A percentile compares a stretch with the other conserved stretches of the same genome.
Conservation (phyloP, 2,888 invertebrate species). For the Agrilus cyanescens region DNA sequence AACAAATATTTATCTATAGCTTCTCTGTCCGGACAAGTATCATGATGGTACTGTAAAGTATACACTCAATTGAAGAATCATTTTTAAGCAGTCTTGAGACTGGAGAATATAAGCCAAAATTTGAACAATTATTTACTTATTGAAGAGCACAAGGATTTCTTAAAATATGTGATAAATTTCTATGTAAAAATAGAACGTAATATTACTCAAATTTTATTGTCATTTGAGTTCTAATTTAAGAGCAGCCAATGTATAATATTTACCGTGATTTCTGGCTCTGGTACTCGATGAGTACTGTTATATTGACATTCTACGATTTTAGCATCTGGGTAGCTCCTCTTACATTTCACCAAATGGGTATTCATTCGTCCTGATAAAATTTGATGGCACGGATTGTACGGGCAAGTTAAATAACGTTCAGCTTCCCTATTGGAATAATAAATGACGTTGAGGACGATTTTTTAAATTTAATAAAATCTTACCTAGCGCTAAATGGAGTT, state of each 20-base stretch:
- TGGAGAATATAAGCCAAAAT: not conserved
- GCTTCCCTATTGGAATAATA: slow-evolving; percentile 1
- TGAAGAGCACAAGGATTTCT: not conserved
- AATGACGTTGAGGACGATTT: too few species aligned
- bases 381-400: slow-evolving; percentile 44
- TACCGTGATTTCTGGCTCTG: slow-evolving; percentile 41
- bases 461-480: not conserved
- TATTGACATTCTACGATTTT: slow-evolving; percentile 42
- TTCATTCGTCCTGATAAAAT: slow-evolving; percentile 42
- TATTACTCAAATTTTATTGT: not conserved
- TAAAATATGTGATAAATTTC: too few species aligned
- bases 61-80: too few species aligned
- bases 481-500: not conserved
- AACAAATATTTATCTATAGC: slow-evolving; percentile 17
- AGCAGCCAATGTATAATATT: slow-evolving; percentile 9
- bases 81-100: too few species aligned
- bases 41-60: slow-evolving; percentile 24
- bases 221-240: not conserved
- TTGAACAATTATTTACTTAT: too few species aligned
- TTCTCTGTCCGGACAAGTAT: slow-evolving; percentile 19
- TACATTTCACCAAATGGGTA: slow-evolving; percentile 46
- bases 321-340: slow-evolving; percentile 36
- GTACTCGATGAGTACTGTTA: slow-evolving; percentile 42
- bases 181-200: not conserved
- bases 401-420: slow-evolving; percentile 39